Percentiles rank a stretch among this genome's conserved stretches.
phyloP scores from a whole-genome alignment of 2,113 vertebrate genomes.

The Tetrao urogallus region DNA sequence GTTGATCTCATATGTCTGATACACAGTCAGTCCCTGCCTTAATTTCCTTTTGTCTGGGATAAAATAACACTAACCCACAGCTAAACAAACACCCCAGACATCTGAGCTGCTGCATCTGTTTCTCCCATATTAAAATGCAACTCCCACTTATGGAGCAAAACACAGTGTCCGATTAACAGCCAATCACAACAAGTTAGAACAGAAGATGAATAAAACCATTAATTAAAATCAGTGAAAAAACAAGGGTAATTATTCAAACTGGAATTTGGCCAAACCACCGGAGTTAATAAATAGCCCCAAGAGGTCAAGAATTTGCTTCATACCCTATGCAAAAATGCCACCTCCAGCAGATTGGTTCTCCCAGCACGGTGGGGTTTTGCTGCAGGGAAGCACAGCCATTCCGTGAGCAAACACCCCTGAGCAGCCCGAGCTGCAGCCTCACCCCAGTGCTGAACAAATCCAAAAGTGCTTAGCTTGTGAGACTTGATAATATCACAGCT shows the following conservation, averaged over 20 bases:
- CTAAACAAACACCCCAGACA: conserved; percentile 37
- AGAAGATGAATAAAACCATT: neutral
- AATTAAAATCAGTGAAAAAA: neutral
- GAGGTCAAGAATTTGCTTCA: conserved; percentile 39
- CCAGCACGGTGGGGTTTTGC: accelerated
- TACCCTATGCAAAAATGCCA: conserved; percentile 17
- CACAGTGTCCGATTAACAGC: conserved; percentile 4
- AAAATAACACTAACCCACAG: neutral
- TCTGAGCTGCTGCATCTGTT: conserved; percentile 6
- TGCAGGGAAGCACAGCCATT: neutral
- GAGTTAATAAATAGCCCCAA: conserved; percentile 51
- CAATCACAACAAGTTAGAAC: neutral
- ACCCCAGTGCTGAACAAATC: neutral
- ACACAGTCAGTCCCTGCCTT: neutral
- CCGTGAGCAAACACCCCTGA: neutral
- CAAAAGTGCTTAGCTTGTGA: neutral
- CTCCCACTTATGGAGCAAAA: neutral
- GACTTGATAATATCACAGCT: neutral
- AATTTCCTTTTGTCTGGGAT: conserved; percentile 24
- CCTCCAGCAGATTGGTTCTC: neutral
- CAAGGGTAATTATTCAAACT: conserved; percentile 27
- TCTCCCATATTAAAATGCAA: conserved; percentile 17
- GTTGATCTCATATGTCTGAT: neutral
- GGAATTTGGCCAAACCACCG: conserved; percentile 25
- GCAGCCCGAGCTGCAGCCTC: accelerated